Conservation (phyloP, 1,140 invertebrate genomes). For the Dendroctonus valens region DNA sequence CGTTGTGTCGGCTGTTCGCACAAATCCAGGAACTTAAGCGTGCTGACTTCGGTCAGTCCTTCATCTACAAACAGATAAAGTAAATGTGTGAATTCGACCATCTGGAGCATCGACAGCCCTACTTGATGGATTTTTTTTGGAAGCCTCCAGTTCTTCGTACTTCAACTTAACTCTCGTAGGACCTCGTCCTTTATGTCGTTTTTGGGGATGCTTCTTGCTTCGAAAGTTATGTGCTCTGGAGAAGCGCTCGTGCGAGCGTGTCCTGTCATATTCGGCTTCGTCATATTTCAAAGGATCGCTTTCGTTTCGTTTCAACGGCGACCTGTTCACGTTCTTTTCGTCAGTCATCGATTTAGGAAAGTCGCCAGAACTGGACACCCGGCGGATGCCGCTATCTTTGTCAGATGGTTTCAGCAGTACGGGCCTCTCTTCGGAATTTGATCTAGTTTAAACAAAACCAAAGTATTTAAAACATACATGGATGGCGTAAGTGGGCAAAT, state of each 20-base stretch:
- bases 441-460: constrained; percentile 43
- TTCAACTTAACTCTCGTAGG: constrained; percentile 34
- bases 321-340: constrained; percentile 23
- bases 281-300: constrained; percentile 37
- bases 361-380: constrained; percentile 66
- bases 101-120: not conserved
- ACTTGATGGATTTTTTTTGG: constrained; percentile 10
- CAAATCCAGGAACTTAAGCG: constrained; percentile 37
- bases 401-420: constrained; percentile 48
- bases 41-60: constrained; percentile 18
- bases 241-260: constrained; percentile 58
- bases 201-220: constrained; percentile 48
- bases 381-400: constrained; percentile 55
- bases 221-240: constrained; percentile 54
- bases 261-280: constrained; percentile 48
- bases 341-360: constrained; percentile 51
- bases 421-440: constrained; percentile 68
- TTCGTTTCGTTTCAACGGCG: constrained; percentile 17
- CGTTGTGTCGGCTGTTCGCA: constrained; percentile 42
- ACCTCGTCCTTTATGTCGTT: constrained; percentile 41
- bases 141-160: not conserved
- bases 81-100: not conserved
- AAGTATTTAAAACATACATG: too few relatives aligned
- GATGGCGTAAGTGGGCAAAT: too few relatives aligned
- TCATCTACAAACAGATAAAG: not conserved